Percentiles rank a stretch among this genome's conserved stretches.
phyloP scores from a whole-genome alignment of 2,113 vertebrate species.

The Notothenia rossii region DNA sequence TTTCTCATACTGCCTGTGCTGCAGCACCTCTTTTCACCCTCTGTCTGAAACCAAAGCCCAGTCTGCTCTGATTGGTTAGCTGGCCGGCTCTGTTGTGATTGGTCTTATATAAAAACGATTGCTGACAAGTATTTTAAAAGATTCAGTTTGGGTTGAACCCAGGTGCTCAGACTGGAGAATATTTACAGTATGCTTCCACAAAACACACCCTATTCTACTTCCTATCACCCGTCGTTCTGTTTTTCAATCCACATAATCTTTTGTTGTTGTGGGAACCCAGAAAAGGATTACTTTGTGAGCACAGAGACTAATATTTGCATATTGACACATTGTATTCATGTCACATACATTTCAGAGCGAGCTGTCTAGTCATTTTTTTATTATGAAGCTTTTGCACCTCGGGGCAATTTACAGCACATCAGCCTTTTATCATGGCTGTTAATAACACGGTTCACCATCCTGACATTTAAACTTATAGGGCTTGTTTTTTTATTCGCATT shows the following conservation, averaged over 20 bases:
- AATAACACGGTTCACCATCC: conserved; percentile 32
- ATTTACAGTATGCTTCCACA: too few relatives aligned
- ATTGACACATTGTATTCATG: conserved; percentile 15
- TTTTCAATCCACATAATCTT: conserved; percentile 26
- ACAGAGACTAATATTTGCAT: conserved; percentile 36
- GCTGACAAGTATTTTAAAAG: too few relatives aligned
- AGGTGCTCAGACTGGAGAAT: too few relatives aligned
- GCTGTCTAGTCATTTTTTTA: conserved; percentile 15
- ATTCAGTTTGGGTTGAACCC: not conserved
- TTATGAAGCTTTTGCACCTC: conserved; percentile 16
- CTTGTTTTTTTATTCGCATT: conserved; percentile 27
- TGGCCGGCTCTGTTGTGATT: too few relatives aligned
- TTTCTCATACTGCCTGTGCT: too few relatives aligned
- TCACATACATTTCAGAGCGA: not conserved
- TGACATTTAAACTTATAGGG: conserved; percentile 14
- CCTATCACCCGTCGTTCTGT: not conserved
- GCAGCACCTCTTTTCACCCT: too few relatives aligned
- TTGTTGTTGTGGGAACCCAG: not conserved
- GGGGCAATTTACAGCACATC: conserved; percentile 19
- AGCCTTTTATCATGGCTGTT: conserved; percentile 7
- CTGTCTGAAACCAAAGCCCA: too few relatives aligned
- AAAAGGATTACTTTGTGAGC: conserved; percentile 17
- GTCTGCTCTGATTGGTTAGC: too few relatives aligned
- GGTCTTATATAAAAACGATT: too few relatives aligned
- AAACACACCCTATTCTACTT: not conserved